Evolutionary conservation across 2,888 invertebrate species (phyloP), one percentile per base, ranked within the genome.

Genomic region (Cryptocephalus primarius): DNA sequence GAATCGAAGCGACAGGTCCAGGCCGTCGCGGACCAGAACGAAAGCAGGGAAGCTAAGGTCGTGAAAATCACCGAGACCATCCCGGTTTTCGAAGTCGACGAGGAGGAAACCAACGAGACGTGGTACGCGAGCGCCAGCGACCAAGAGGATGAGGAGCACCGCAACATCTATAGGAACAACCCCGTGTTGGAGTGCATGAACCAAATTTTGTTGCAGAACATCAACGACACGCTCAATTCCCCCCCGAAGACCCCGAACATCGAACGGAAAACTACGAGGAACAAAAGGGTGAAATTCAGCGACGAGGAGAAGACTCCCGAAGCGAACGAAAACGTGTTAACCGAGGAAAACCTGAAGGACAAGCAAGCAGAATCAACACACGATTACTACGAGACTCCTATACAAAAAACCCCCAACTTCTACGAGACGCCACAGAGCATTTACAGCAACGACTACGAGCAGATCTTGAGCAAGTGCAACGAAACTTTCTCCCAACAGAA

Each of bases 151-250:
- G 79, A 81, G 47, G 79, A 81, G 50, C 77, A 80, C 14, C 76
- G 77, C 61, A 81, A 81, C 62, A 78, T 82, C 55, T 83, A 83
- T 55, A 79, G 83, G 65, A 86, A 88, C 55, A 89, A 88, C 69
- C 88, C 88, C 1, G 88, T 89, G 8, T 69, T 89, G 43, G 88
- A 89, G 67, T 88, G 88, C 62, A 88, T 89, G 54, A 88, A 88
- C 71, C 88, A 85, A 69, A 89, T 89, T 57, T 70, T 89, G 36
- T 69, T 89, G 32, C 83, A 87, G 58, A 88, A 88, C 64, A 76
- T 76, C 59, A 76, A 76, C 49, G 77, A 77, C 48, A 47, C 61
- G 0, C 55, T 65, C 38, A 64, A 60, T 52, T 69, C 70, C 1
- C 70, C 71, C 9, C 70, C 70, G 2, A 70, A 71, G 61, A 68